Evolutionary conservation across 2,888 invertebrate genomes (phyloP), one percentile per base, ranked within the genome.

Genomic region (Saturnia pavonia): DNA sequence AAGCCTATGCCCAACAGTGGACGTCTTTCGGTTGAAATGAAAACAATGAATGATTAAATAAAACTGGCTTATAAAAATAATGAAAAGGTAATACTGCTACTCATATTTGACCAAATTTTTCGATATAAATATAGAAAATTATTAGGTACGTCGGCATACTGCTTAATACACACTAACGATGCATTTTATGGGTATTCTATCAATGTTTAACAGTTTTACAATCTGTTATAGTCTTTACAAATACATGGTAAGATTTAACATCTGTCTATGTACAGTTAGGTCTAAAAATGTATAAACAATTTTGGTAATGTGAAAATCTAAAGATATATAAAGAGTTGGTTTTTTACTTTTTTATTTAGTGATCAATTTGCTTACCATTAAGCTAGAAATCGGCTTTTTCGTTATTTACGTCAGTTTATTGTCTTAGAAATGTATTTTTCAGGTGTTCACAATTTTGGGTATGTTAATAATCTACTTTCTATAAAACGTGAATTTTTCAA

Each of bases 241-340:
- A 57, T 25, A 57, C 57, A 57, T 14, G 25, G 25, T 57, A 57
- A 60, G 25, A 60, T 60, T 60, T 27, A 60, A 60, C 57, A 60
- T 60, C 57, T 60, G 57, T 14, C 27, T 60, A 27, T 14, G 57
- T 60, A 60, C 57, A 60, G 27, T 60, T 25, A 25, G 25, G 57
- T 60, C 6, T 25, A 60, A 27, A 60, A 60, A 12, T 27, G 25
- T 60, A n/a, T 22, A 48, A 19, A 8, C 16, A 19, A 4, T 6
- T 48, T 48, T 48, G 16, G 19, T 6, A 48, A 48, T 48, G 48
- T 1, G 48, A 19, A 48, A 48, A n/a, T 48, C 1, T 19, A 19
- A 6, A 48, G 48, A 16, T 48, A 16, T 12, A 43, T 43, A 11
- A 43, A 2, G 6, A 8, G 48, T 48, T 48, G 48, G 48, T 19